Base-by-base conservation (phyloP, 2,888 invertebrate genomes). In the Diarsia brunnea region DNA sequence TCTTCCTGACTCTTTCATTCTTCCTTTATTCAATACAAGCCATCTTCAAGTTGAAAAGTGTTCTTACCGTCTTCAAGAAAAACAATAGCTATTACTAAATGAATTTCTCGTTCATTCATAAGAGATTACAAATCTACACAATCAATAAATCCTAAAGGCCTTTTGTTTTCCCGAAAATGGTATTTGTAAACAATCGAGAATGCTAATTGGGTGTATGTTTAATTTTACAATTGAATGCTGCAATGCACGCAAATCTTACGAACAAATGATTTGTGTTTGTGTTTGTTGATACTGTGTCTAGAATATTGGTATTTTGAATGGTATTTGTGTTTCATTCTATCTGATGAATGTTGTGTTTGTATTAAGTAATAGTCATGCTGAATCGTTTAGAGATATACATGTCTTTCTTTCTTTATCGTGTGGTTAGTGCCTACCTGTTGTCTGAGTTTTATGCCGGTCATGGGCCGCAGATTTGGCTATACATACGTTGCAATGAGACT, bases 181-280 rank as follows among this genome's bases (percentile, higher is more conserved):
- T 47, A 49, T 61, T 79, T 61, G 53, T 73, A 53, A 69, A 68
- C 58, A 68, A 51, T 53, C 19, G 47, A 49, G 45, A 58, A 45
- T 75, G 67, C n/a, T 51, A 24, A 68, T 77, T 51, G 51, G 51
- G n/a, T 64, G 31, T 53, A n/a, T 74, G 81, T 69, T 80, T 80
- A 64, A 66, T 75, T 78, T 78, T 74, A 69, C 63, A 82, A 87
- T 78, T 61, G 43, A 38, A 27, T 71, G 66, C 79, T 79, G 77
- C 77, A 80, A 82, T 47, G 45, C 53, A 21, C 21, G n/a, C 51
- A 47, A 74, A 73, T 53, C 47, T 47, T 60, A 60, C 55, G 43
- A 60, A 80, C 74, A 74, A 69, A 60, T 74, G 31, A n/a, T 66
- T 49, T 55, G 31, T 55, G 61, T 66, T 66, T 74, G n/a, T n/a